Percentiles rank a stretch among this genome's conserved stretches.
phyloP scores from a whole-genome alignment of 2,888 invertebrate genomes.

The Agrypnus murinus region DNA sequence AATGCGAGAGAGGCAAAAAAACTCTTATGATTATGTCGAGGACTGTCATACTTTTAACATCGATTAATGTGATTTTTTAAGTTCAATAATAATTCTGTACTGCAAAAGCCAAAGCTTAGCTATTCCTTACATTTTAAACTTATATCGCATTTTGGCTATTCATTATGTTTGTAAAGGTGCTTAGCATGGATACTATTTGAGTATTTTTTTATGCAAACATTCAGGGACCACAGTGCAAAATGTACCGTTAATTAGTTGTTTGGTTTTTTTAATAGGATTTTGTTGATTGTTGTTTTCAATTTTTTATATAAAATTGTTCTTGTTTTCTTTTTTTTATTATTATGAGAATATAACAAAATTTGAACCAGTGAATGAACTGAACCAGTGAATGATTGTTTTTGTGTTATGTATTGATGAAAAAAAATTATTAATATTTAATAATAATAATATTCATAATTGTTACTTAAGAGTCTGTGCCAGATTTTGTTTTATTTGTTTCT shows the following conservation, averaged over 20 bases:
- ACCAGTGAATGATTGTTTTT: no score
- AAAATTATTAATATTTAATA: neutral
- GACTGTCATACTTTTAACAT: conserved; percentile 8
- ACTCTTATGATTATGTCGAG: conserved; percentile 8
- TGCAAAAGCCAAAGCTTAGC: conserved; percentile 34
- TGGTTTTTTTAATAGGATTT: neutral
- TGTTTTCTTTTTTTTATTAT: no score
- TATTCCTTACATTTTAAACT: neutral
- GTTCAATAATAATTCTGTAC: conserved; percentile 2
- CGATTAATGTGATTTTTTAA: conserved; percentile 23
- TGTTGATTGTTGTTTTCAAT: neutral
- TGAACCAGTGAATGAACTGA: neutral
- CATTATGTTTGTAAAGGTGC: conserved; percentile 13
- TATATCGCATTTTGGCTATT: conserved; percentile 6
- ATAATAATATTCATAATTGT: neutral
- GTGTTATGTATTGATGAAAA: no score
- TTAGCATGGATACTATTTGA: neutral
- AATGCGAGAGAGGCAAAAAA: conserved; percentile 1
- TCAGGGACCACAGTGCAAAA: conserved; percentile 38
- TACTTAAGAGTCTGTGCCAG: neutral
- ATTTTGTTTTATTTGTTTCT: neutral
- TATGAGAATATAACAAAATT: neutral
- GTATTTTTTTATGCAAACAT: conserved; percentile 11
- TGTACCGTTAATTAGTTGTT: conserved; percentile 18
- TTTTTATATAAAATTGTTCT: neutral